phyloP scores from a whole-genome alignment of 1,140 invertebrate species.

The Atopsyche davidsoni region DNA sequence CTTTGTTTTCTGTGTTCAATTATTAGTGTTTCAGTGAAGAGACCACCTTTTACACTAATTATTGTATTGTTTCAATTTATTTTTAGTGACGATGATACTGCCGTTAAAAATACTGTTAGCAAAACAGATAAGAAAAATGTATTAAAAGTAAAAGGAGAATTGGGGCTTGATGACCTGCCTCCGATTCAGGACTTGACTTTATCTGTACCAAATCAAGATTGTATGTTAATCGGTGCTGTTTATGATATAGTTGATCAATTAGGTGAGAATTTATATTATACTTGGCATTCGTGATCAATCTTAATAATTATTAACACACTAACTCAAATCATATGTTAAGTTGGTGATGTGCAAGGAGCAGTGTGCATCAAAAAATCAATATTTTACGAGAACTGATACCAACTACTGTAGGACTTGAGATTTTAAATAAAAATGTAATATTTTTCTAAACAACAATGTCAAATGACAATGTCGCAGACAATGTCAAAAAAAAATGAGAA shows the following conservation, averaged over 20 bases:
- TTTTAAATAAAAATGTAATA: no score
- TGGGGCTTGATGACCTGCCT: conserved; percentile 63
- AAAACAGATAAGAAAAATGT: conserved; percentile 8
- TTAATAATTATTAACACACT: no score
- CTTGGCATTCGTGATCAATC: no score
- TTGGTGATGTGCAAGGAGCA: no score
- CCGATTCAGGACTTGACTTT: conserved; percentile 80
- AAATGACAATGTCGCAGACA: no score
- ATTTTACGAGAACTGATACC: no score
- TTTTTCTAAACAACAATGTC: no score
- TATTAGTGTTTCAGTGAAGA: not conserved
- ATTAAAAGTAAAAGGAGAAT: conserved; percentile 40
- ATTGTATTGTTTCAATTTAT: not conserved
- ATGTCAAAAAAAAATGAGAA: no score
- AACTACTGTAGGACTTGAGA: no score
- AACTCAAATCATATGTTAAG: no score
- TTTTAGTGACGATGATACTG: conserved; percentile 14
- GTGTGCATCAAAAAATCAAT: no score
- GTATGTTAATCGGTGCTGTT: conserved; percentile 67
- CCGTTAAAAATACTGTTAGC: not conserved
- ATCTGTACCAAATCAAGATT: conserved; percentile 66
- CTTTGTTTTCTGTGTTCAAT: not conserved
- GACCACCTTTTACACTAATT: not conserved
- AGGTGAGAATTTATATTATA: conserved; percentile 54
- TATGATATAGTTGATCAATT: conserved; percentile 64